Evolutionary conservation across 2,797 vertebrate species (phyloP).

Genomic region (Sandelia bainsii): DNA sequence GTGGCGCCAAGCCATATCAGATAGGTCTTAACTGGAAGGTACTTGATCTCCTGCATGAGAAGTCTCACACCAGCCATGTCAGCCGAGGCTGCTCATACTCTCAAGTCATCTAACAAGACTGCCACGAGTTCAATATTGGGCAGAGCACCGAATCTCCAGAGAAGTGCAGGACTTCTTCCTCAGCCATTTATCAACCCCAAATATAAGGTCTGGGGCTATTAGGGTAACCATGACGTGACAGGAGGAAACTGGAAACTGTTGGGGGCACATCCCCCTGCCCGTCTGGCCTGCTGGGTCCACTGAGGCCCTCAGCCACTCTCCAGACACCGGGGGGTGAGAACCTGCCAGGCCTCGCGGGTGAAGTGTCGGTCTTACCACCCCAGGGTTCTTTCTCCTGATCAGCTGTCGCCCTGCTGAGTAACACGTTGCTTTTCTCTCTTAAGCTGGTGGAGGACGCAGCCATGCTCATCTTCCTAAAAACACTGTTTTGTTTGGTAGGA

Average conservation of each 20-base stretch:
- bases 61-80: constrained; percentile 28
- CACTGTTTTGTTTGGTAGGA: constrained; percentile 79
- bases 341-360: constrained; percentile 54
- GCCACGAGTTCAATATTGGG: constrained; percentile 61
- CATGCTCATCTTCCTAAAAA: constrained; percentile 77
- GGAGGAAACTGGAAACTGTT: constrained; percentile 75
- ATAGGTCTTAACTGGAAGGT: constrained; percentile 61
- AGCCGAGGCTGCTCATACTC: constrained; percentile 40
- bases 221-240: constrained; percentile 72
- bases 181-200: constrained; percentile 71
- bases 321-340: constrained; percentile 72
- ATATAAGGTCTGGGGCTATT: constrained; percentile 60
- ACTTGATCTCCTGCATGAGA: constrained; percentile 32
- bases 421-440: constrained; percentile 76
- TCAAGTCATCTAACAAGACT: constrained; percentile 47
- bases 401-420: constrained; percentile 69
- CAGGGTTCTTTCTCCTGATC: constrained; percentile 68
- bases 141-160: constrained; percentile 57
- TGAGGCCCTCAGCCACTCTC: constrained; percentile 62
- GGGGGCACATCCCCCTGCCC: constrained; percentile 55
- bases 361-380: constrained; percentile 63
- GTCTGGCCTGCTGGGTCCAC: constrained; percentile 62
- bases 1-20: constrained; percentile 69
- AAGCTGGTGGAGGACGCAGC: constrained; percentile 70
- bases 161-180: constrained; percentile 58